A percentile compares a stretch with the other conserved stretches of the same genome.
phyloP scores from a whole-genome alignment of 1,140 invertebrate species.

The Caenorhabditis latens region DNA sequence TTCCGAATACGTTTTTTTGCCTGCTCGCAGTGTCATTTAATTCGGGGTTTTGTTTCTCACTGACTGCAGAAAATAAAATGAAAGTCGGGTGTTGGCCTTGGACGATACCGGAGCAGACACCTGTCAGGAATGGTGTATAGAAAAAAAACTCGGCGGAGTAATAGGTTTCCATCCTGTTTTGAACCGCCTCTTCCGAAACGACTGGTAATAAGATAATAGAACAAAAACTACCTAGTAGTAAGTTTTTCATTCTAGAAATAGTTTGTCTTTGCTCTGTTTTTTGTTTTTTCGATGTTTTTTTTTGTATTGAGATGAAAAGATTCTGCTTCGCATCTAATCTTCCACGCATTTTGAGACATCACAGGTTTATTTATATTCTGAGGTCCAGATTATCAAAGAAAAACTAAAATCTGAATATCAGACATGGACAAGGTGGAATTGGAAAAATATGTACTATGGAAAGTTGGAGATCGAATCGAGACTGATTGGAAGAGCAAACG shows the following conservation, averaged over 20 bases:
- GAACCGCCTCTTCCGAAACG: background rate
- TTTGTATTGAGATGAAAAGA: background rate
- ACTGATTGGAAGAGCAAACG: constrained; percentile 8
- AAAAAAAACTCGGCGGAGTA: background rate
- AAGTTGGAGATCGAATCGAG: constrained; percentile 1
- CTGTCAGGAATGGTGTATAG: background rate
- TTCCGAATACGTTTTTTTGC: constrained; percentile 52
- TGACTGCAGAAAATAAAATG: background rate
- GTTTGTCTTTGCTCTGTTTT: background rate
- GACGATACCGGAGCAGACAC: background rate
- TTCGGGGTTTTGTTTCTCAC: background rate
- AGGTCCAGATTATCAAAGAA: background rate
- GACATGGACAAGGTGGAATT: background rate
- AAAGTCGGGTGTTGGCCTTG: background rate
- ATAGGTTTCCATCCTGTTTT: background rate
- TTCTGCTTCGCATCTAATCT: background rate
- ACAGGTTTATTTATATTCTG: constrained; percentile 46
- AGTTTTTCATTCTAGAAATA: background rate
- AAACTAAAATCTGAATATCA: constrained; percentile 29
- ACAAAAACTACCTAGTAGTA: background rate
- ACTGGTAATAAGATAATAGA: background rate
- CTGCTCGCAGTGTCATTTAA: constrained; percentile 18
- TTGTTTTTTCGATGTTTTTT: background rate
- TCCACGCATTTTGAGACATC: constrained; percentile 15
- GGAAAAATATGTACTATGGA: constrained; percentile 34